phyloP scores from a whole-genome alignment of 2,888 invertebrate genomes.

The Mesochorus sp. region DNA sequence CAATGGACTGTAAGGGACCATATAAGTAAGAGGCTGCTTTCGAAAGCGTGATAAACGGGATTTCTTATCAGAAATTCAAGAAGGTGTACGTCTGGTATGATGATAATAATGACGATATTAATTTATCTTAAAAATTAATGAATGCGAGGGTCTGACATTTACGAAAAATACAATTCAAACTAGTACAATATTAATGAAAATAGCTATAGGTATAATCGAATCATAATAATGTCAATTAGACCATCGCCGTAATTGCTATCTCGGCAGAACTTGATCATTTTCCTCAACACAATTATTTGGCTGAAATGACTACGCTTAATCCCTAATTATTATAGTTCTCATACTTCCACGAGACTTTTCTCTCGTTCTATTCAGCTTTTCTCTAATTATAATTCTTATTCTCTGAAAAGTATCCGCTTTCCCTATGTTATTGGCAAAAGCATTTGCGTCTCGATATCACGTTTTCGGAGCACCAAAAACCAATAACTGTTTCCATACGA shows the following conservation, averaged over 20 bases:
- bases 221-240: too few species aligned
- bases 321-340: too few species aligned
- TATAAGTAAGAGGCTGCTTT: constrained; percentile 5
- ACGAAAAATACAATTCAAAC: background rate
- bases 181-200: too few species aligned
- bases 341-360: too few species aligned
- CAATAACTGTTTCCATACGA: constrained; percentile 59
- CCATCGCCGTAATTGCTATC: too few species aligned
- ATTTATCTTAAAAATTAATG: background rate
- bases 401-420: background rate
- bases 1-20: background rate
- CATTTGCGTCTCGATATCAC: constrained; percentile 26
- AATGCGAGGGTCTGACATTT: background rate
- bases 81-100: too few species aligned
- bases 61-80: background rate
- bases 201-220: too few species aligned
- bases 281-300: too few species aligned
- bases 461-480: background rate
- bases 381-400: background rate
- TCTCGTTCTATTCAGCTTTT: too few species aligned
- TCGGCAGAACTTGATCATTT: too few species aligned
- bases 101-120: background rate
- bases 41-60: background rate
- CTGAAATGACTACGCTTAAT: too few species aligned
- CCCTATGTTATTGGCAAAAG: constrained; percentile 12